A percentile compares a stretch with the other conserved stretches of the same genome.
Evolutionary conservation across 2,888 invertebrate species (phyloP).

Genomic region (Gibbula magus): DNA sequence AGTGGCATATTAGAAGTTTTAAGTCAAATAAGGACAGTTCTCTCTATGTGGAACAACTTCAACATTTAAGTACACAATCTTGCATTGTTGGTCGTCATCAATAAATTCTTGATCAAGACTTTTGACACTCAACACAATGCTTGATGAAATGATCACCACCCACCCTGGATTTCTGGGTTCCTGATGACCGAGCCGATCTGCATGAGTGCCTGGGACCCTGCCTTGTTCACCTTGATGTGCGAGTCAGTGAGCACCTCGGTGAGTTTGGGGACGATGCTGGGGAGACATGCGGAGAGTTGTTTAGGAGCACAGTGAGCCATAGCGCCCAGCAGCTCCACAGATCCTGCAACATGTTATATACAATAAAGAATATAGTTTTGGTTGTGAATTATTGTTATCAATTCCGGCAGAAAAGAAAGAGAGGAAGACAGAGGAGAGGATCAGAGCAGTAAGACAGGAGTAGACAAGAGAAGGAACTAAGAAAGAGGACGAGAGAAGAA

Average conservation of each 20-base stretch:
- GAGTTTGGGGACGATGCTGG: conserved; percentile 97
- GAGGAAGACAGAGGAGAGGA: not conserved
- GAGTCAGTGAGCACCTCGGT: conserved; percentile 98
- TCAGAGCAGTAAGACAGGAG: not conserved
- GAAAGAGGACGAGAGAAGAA: not conserved
- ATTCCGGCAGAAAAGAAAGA: not conserved
- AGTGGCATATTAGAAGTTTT: no score
- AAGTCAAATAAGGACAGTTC: no score
- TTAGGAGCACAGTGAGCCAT: conserved; percentile 99
- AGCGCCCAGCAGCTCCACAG: conserved; percentile 95
- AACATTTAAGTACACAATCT: no score
- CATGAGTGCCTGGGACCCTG: conserved; percentile 95
- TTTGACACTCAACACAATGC: no score
- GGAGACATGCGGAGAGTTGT: conserved; percentile 97
- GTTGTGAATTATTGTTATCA: no score
- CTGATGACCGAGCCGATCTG: conserved; percentile 98
- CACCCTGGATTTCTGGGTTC: conserved; percentile 91
- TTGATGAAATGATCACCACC: no score
- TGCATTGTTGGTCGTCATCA: no score
- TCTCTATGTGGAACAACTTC: no score
- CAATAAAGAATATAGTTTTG: no score
- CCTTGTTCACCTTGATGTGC: conserved; percentile 96
- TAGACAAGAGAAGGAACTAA: not conserved
- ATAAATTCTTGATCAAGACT: no score
- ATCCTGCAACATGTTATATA: conserved; percentile 79